Percentiles rank a stretch among this genome's conserved stretches.
These are phyloP conservation scores for Ranitomeya variabilis DNA, from an alignment of 2,113 vertebrate genomes.

Conservation along the genomic window DNA sequence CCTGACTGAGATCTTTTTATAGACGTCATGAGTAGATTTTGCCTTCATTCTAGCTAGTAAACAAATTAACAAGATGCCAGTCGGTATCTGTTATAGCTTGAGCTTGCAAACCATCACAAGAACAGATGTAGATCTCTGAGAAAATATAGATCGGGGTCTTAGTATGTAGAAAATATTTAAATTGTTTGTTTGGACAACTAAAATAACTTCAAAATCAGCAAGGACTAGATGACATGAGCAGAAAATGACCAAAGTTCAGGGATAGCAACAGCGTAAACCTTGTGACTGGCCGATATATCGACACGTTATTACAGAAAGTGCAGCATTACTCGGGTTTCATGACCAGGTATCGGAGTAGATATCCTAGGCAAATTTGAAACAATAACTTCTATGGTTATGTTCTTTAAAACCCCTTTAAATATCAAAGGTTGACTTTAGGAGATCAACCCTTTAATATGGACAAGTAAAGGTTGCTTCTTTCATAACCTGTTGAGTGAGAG, in stretches of 20 bases:
- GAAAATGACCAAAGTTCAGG: no score
- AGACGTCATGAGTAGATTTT: background rate
- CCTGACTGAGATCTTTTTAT: slow-evolving; percentile 33
- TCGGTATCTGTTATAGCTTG: background rate
- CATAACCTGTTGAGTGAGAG: background rate
- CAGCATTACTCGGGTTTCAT: no score
- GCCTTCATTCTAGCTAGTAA: background rate
- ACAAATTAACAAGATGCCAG: slow-evolving; percentile 16
- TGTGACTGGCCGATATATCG: no score
- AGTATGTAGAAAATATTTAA: background rate
- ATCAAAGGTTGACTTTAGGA: background rate
- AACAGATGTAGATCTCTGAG: background rate
- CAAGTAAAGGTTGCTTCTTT: background rate
- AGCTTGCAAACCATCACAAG: background rate
- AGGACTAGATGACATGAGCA: no score
- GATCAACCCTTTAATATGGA: background rate
- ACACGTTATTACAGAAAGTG: no score
- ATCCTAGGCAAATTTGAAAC: no score
- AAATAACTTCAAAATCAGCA: no score
- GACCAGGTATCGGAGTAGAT: no score
- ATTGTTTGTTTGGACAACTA: no score
- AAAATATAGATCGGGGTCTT: background rate
- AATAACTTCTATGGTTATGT: no score
- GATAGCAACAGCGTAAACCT: no score
- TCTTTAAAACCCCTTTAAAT: no score